phyloP scores from a whole-genome alignment of 2,888 invertebrate genomes.

The Polyommatus iphigenia region DNA sequence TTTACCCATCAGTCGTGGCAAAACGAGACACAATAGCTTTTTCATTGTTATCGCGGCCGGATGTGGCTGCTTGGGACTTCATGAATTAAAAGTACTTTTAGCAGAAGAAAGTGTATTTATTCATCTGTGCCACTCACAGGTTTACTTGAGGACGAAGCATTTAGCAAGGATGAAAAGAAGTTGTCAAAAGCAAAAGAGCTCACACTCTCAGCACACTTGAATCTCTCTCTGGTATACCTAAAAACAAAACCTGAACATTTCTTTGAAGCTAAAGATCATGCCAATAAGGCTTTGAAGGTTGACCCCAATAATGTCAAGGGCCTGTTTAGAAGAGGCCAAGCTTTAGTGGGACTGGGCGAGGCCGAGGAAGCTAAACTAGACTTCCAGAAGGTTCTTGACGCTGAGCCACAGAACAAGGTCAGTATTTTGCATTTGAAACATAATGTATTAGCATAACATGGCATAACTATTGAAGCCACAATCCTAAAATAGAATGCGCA shows the following conservation, averaged over 20 bases:
- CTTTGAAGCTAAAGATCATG: conserved; percentile 85
- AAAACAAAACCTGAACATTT: conserved; percentile 85
- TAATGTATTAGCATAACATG: not conserved
- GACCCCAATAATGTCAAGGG: conserved; percentile 93
- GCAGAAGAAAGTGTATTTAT: not conserved
- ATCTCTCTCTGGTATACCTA: conserved; percentile 90
- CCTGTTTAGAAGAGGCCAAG: conserved; percentile 92
- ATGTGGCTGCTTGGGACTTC: too few species aligned
- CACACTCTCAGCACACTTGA: conserved; percentile 86
- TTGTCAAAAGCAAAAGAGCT: conserved; percentile 65
- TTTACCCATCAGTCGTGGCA: too few species aligned
- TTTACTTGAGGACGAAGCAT: conserved; percentile 52
- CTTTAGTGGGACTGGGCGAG: conserved; percentile 87
- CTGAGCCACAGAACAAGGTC: conserved; percentile 91
- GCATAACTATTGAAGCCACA: not conserved
- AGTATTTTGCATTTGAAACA: not conserved
- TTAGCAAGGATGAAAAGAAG: conserved; percentile 52
- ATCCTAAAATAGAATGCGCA: not conserved
- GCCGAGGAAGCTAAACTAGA: conserved; percentile 87
- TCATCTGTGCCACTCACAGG: conserved; percentile 46
- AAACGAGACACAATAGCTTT: too few species aligned
- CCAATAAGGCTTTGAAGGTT: conserved; percentile 87
- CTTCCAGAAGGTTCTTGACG: conserved; percentile 86
- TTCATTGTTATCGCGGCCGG: too few species aligned
- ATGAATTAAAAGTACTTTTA: too few species aligned